Percentiles rank a stretch among this genome's conserved stretches.
phyloP scores from a whole-genome alignment of 2,113 vertebrate species.

The Ciconia maguari region DNA sequence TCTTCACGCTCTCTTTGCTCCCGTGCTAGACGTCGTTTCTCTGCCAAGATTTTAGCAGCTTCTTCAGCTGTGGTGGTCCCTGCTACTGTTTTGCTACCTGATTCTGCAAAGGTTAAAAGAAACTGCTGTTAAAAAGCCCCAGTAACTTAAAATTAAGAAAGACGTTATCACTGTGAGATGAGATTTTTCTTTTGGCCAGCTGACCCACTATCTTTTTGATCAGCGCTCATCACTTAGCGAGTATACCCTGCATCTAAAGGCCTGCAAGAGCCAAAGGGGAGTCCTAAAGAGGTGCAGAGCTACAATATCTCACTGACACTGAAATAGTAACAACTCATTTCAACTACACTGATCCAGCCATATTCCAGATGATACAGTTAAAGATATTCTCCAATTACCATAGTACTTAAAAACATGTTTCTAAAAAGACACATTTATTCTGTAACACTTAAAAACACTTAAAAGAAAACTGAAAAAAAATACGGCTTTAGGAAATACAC shows the following conservation, averaged over 20 bases:
- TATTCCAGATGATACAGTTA: background rate
- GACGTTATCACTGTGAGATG: background rate
- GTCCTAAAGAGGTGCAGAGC: background rate
- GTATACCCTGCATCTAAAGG: background rate
- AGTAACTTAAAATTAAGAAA: background rate
- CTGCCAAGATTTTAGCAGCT: constrained; percentile 86
- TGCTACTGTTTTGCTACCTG: constrained; percentile 68
- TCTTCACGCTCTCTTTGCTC: constrained; percentile 86
- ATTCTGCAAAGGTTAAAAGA: constrained; percentile 68
- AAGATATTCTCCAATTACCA: background rate
- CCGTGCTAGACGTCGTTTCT: constrained; percentile 83
- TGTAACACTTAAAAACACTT: background rate
- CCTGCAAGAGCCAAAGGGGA: background rate
- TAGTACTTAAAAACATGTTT: background rate
- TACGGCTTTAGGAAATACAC: background rate
- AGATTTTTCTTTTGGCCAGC: background rate
- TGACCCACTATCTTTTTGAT: background rate
- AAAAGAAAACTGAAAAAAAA: background rate
- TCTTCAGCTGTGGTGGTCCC: constrained; percentile 85
- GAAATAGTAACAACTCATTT: background rate
- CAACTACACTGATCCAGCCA: background rate
- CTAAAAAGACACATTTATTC: background rate
- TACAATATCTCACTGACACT: background rate
- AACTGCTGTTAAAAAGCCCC: background rate
- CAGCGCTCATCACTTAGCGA: background rate